Evolutionary conservation across 2,113 vertebrate species (phyloP).

Genomic region (Anthoscopus minutus): DNA sequence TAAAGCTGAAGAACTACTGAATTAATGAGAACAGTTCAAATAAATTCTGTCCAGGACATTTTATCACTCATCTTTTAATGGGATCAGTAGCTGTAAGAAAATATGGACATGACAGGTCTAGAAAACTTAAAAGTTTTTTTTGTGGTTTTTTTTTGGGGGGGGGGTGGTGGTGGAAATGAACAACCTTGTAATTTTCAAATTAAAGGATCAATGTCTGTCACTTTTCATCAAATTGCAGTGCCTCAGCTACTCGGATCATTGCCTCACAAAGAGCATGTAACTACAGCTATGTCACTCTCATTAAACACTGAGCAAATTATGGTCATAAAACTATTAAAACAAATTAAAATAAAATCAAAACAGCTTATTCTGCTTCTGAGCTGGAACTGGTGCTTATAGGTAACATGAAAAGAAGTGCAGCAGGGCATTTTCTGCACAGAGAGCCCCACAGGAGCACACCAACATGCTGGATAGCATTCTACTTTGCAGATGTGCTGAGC

Average conservation of each 20-base stretch:
- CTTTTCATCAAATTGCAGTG: not conserved
- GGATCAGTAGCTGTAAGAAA: not conserved
- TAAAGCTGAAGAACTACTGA: not conserved
- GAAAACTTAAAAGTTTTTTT: not conserved
- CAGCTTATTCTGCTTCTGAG: constrained; percentile 8
- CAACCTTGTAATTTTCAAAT: not conserved
- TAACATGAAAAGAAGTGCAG: not conserved
- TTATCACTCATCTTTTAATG: not conserved
- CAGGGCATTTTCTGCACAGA: not conserved
- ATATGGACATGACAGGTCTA: not conserved
- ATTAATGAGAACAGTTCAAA: constrained; percentile 21
- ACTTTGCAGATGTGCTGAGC: not conserved
- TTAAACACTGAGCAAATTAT: constrained; percentile 33
- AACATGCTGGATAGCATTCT: not conserved
- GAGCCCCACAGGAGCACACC: not conserved
- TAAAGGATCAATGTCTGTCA: not conserved
- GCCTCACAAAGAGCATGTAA: not conserved
- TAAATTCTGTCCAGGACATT: not conserved
- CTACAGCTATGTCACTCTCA: not conserved
- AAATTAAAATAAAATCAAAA: constrained; percentile 21
- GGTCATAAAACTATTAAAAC: not conserved
- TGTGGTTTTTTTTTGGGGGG: not conserved
- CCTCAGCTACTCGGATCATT: not conserved
- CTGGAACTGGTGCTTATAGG: not conserved
- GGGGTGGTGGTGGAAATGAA: not conserved